Percentiles rank a stretch among this genome's conserved stretches.
These are phyloP conservation scores for Emmelina monodactyla DNA, from an alignment of 2,888 invertebrate species.

Conservation along the genomic window DNA sequence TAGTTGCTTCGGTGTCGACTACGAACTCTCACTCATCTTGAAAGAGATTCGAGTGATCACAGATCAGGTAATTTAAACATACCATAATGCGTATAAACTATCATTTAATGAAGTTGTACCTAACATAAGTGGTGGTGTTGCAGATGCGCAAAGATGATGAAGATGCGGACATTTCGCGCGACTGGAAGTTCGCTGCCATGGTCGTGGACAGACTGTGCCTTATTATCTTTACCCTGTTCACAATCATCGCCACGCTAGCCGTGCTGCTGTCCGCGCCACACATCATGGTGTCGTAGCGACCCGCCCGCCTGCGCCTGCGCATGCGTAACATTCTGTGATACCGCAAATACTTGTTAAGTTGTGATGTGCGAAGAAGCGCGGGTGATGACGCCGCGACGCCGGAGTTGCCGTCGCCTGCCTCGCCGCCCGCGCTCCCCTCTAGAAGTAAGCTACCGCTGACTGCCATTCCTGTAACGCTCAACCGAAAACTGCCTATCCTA, in stretches of 20 bases:
- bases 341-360: slow-evolving; percentile 74
- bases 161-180: slow-evolving; percentile 91
- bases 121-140: slow-evolving; percentile 20
- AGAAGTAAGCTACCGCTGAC: slow-evolving; percentile 56
- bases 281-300: slow-evolving; percentile 88
- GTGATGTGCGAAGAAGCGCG: slow-evolving; percentile 62
- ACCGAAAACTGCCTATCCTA: slow-evolving; percentile 48
- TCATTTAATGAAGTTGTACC: background rate
- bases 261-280: slow-evolving; percentile 96
- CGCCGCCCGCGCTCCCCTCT: slow-evolving; percentile 54
- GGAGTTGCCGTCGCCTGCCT: slow-evolving; percentile 53
- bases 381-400: slow-evolving; percentile 49
- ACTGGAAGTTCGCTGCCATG: slow-evolving; percentile 99
- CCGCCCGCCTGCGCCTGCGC: slow-evolving; percentile 62
- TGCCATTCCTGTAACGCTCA: slow-evolving; percentile 52
- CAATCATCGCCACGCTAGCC: slow-evolving; percentile 96
- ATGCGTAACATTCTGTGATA: slow-evolving; percentile 72
- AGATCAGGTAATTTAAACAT: slow-evolving; percentile 70
- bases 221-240: slow-evolving; percentile 98
- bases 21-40: slow-evolving; percentile 93
- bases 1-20: slow-evolving; percentile 90
- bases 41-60: slow-evolving; percentile 95
- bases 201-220: slow-evolving; percentile 99
- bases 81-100: slow-evolving; percentile 1
- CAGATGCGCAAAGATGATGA: slow-evolving; percentile 95